These are phyloP conservation scores for Neoascia interrupta DNA, from an alignment of 2,888 invertebrate genomes.

Conservation along the genomic window DNA sequence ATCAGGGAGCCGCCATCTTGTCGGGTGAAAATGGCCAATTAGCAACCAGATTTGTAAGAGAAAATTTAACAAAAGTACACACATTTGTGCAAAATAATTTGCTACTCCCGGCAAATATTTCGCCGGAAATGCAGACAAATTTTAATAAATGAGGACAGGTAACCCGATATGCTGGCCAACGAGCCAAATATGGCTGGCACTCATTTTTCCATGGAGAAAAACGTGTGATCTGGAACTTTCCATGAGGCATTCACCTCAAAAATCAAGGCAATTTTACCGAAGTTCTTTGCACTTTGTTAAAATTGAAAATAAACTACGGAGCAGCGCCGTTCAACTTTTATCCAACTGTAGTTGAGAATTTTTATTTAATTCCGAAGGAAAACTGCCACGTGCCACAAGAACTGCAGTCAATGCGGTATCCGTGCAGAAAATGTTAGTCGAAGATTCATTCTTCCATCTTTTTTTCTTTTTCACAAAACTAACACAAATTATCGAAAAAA, in stretches of 20 bases:
- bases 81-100: not conserved
- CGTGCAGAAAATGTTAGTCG: constrained; percentile 10
- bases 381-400: constrained; percentile 59
- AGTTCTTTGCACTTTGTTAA: too few relatives aligned
- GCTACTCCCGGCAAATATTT: not conserved
- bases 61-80: constrained; percentile 1
- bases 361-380: constrained; percentile 15
- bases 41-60: constrained; percentile 13
- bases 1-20: constrained; percentile 48
- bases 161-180: constrained; percentile 20
- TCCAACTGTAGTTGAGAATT: constrained; percentile 12
- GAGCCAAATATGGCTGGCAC: constrained; percentile 49
- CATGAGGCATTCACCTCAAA: not conserved
- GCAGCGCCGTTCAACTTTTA: constrained; percentile 41
- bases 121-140: constrained; percentile 5
- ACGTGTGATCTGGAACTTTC: constrained; percentile 62
- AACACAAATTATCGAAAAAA: constrained; percentile 37
- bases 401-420: constrained; percentile 39
- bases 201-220: constrained; percentile 11
- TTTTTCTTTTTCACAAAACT: constrained; percentile 27
- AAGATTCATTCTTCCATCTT: constrained; percentile 9
- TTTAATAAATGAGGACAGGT: not conserved
- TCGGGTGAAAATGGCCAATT: constrained; percentile 38
- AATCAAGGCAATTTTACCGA: too few relatives aligned
- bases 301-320: too few relatives aligned